Base-by-base conservation (phyloP, 2,888 invertebrate species). In the Spilosoma lubricipeda region DNA sequence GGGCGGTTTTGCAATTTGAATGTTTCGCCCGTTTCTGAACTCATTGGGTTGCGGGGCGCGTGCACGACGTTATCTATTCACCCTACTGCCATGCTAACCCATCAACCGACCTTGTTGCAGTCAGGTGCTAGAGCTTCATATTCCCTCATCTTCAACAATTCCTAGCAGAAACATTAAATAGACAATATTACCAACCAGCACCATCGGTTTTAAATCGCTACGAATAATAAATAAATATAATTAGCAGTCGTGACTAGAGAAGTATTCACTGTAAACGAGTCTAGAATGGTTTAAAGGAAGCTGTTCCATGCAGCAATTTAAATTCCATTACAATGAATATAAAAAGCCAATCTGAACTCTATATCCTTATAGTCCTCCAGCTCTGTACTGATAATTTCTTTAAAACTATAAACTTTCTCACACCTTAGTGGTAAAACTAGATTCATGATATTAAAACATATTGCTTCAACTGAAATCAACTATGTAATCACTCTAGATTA, bases 1-100 rank as follows among this genome's bases (percentile, higher is more conserved):
- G 94, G 94, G 94, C 88, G 92, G 94, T 90, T 93, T 69, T 89
- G 94, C 94, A 94, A 95, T 95, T 95, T 95, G 95, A 95, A 95
- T 94, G 93, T 95, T 93, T 91, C 89, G 92, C 91, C 91, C 92
- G 93, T 93, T 93, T 90, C 91, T 83, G 89, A 89, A 84, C 92
- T 95, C 94, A 94, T 95, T 95, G 93, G 90, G 71, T 93, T 95
- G 93, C 96, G 89, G 80, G 89, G 90, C 95, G 94, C 95, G 96
- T 93, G 90, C 93, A 89, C 84, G 87, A 86, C 89, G 90, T 90
- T 91, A 90, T 87, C 89, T 90, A 88, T 89, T 68, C 67, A 68
- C 76, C 82, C 59, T 78, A 67, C 18, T 73, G 63, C 30, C 8
- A 30, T 63, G 30, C 52, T 67, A 71, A 65, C 18, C 45, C 30